phyloP scores from a whole-genome alignment of 2,888 invertebrate genomes.

The Ormyrus rosae region DNA sequence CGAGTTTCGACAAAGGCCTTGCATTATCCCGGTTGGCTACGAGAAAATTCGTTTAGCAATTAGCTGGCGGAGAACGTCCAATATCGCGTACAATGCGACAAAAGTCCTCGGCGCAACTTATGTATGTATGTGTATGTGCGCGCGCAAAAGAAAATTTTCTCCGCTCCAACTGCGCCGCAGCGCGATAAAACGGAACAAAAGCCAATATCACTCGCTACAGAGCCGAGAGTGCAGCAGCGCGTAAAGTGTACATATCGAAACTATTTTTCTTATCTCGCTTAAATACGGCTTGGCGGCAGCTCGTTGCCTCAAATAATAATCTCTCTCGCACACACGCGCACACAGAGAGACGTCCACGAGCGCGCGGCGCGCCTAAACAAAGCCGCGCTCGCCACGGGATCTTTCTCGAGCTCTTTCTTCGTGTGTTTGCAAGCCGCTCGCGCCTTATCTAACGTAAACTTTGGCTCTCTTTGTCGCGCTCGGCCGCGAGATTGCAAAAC shows the following conservation, averaged over 20 bases:
- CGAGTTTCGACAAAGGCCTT: too few species aligned
- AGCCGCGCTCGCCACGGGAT: constrained; percentile 52
- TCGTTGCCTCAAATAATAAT: constrained; percentile 50
- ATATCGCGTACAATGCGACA: too few species aligned
- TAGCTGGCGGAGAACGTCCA: too few species aligned
- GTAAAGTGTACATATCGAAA: background rate
- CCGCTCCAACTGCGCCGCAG: too few species aligned
- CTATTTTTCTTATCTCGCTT: constrained; percentile 59
- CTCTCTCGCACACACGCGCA: constrained; percentile 48
- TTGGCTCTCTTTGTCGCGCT: constrained; percentile 63
- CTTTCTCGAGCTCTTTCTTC: constrained; percentile 61
- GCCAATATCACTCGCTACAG: background rate
- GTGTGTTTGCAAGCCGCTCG: constrained; percentile 49
- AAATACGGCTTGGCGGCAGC: constrained; percentile 15
- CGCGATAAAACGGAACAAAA: too few species aligned
- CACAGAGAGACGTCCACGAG: too few species aligned
- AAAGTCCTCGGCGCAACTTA: too few species aligned
- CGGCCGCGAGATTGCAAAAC: constrained; percentile 45
- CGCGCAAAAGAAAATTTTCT: too few species aligned
- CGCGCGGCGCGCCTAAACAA: constrained; percentile 66
- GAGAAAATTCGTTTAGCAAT: too few species aligned
- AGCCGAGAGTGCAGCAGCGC: constrained; percentile 4
- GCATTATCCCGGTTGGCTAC: too few species aligned
- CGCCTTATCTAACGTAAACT: constrained; percentile 71
- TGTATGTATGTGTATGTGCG: too few species aligned